Conservation (phyloP, 2,797 vertebrate species). For the Chelidonichthys spinosus region DNA sequence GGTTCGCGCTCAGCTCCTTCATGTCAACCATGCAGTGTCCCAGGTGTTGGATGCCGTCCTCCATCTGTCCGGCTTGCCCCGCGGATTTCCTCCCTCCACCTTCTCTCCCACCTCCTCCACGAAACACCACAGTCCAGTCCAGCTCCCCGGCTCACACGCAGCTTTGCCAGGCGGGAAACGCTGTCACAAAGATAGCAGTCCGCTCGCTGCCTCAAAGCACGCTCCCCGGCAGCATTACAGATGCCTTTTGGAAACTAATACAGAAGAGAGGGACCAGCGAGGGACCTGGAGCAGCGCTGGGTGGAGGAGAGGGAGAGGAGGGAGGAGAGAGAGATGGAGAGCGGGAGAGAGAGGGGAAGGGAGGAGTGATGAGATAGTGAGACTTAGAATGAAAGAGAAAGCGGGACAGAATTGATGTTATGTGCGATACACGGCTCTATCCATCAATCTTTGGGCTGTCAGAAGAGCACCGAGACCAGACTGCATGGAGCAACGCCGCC, state of each 20-base stretch:
- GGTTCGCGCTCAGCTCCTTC: constrained; percentile 73
- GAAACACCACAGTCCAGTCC: constrained; percentile 80
- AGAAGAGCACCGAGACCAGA: constrained; percentile 58
- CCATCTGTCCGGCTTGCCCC: constrained; percentile 75
- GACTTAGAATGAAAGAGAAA: constrained; percentile 73
- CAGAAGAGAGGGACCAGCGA: constrained; percentile 67
- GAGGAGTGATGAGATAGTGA: constrained; percentile 71
- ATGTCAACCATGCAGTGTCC: constrained; percentile 82
- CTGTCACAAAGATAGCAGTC: constrained; percentile 73
- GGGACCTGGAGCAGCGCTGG: constrained; percentile 62
- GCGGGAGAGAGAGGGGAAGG: constrained; percentile 43
- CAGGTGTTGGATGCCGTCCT: constrained; percentile 76
- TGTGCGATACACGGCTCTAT: constrained; percentile 71
- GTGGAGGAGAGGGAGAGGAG: constrained; percentile 27
- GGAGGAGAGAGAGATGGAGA: constrained; percentile 32
- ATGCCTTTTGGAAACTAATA: constrained; percentile 80
- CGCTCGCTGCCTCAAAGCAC: constrained; percentile 66
- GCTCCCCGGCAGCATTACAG: constrained; percentile 71
- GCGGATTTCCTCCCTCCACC: constrained; percentile 56
- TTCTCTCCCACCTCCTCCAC: constrained; percentile 68
- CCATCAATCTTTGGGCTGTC: constrained; percentile 66
- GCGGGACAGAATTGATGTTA: constrained; percentile 79
- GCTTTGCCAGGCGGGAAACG: constrained; percentile 55
- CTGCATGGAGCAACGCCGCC: constrained; percentile 58
- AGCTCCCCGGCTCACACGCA: constrained; percentile 62